phyloP scores from a whole-genome alignment of 2,113 vertebrate species.

The Leucosticte australis region DNA sequence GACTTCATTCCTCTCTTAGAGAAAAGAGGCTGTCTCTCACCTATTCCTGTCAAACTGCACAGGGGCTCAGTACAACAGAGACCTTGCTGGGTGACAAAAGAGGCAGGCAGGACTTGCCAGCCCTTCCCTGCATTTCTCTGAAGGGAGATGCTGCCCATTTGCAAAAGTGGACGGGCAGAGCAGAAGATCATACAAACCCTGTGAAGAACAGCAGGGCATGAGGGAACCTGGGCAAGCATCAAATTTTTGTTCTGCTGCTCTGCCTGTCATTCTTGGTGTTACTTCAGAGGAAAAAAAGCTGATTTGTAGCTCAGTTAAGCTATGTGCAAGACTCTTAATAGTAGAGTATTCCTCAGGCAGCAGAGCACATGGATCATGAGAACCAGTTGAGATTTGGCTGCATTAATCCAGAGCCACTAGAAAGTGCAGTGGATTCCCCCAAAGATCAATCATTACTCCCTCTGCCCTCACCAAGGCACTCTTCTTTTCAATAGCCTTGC shows the following conservation, averaged over 20 bases:
- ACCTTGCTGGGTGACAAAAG: not conserved
- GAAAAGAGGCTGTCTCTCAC: not conserved
- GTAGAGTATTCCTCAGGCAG: fast-evolving
- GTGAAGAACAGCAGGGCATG: not conserved
- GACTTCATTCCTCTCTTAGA: not conserved
- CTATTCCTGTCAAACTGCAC: not conserved
- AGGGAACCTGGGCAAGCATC: not conserved
- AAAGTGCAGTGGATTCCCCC: not conserved
- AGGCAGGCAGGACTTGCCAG: not conserved
- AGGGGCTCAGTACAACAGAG: not conserved
- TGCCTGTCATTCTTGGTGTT: not conserved
- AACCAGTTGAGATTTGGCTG: not conserved
- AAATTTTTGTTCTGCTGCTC: not conserved
- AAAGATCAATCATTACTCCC: not conserved
- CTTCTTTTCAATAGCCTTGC: not conserved
- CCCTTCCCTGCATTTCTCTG: not conserved
- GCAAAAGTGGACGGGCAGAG: not conserved
- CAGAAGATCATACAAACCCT: not conserved
- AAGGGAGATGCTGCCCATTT: not conserved
- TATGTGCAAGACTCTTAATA: not conserved
- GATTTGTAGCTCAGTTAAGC: not conserved
- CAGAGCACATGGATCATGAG: not conserved
- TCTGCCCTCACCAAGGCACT: not conserved
- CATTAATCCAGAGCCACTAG: not conserved
- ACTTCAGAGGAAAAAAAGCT: not conserved